A percentile compares a stretch with the other conserved stretches of the same genome.
Evolutionary conservation across 35 echinoderm and acorn worm genomes (phyloP).

Genomic region (Strongylocentrotus purpuratus): DNA sequence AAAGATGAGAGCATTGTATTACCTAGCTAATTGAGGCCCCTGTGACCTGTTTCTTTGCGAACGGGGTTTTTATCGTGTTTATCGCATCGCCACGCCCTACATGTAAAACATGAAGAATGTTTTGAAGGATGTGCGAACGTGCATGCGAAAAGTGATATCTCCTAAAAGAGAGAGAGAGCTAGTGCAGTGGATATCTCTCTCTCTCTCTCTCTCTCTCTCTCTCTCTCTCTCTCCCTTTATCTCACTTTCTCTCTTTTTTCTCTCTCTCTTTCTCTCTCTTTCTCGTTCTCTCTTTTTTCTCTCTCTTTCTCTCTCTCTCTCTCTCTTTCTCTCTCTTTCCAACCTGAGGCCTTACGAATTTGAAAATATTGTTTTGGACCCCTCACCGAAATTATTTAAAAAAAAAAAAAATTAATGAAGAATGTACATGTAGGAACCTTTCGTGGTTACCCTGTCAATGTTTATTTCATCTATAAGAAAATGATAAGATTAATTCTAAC

Average conservation of each 20-base stretch:
- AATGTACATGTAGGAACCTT: too few species aligned
- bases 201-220: too few species aligned
- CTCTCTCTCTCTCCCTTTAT: too few species aligned
- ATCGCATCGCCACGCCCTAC: neutral
- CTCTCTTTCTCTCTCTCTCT: too few species aligned
- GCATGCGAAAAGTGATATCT: neutral
- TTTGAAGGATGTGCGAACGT: neutral
- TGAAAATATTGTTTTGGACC: neutral
- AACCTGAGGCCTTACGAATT: neutral
- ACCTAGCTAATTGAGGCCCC: neutral
- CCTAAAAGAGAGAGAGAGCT: neutral
- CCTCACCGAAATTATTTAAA: too few species aligned
- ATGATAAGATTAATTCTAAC: too few species aligned
- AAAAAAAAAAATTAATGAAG: too few species aligned
- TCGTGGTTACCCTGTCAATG: too few species aligned
- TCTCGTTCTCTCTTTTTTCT: too few species aligned
- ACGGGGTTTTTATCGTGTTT: neutral
- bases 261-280: too few species aligned
- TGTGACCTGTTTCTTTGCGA: neutral
- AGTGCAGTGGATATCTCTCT: neutral
- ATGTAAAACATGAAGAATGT: neutral
- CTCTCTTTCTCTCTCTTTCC: neutral
- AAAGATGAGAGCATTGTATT: neutral
- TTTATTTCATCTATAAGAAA: too few species aligned
- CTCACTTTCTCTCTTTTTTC: too few species aligned